These are phyloP conservation scores for Melanotaenia duboulayi DNA, from an alignment of 2,113 vertebrate species.

Conservation along the genomic window DNA sequence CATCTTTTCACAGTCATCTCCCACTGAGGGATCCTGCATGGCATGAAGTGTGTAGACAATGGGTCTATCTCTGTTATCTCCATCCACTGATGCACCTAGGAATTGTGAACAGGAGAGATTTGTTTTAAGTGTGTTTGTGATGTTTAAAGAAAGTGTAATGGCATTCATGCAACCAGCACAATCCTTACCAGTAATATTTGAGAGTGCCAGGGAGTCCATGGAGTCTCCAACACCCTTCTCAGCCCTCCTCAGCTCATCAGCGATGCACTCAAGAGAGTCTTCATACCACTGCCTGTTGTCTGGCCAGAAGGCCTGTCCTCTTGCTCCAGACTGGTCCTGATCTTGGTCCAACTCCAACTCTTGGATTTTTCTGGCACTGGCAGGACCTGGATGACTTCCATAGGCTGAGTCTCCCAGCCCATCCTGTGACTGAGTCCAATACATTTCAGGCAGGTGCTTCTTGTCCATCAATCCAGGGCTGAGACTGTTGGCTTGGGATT, in stretches of 20 bases:
- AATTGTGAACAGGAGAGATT: slow-evolving; percentile 1
- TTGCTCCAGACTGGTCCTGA: slow-evolving; percentile 71
- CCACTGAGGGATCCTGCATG: slow-evolving; percentile 82
- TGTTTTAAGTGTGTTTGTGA: neutral
- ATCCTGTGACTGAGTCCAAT: slow-evolving; percentile 96
- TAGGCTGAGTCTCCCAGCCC: slow-evolving; percentile 96
- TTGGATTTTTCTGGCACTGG: slow-evolving; percentile 93
- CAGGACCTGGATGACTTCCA: slow-evolving; percentile 94
- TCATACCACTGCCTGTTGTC: slow-evolving; percentile 90
- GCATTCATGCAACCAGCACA: neutral
- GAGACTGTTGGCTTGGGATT: slow-evolving; percentile 82
- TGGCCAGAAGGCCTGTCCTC: slow-evolving; percentile 80
- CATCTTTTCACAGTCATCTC: slow-evolving; percentile 93
- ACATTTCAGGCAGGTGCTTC: slow-evolving; percentile 93
- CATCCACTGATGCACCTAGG: slow-evolving; percentile 91
- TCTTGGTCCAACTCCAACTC: slow-evolving; percentile 91
- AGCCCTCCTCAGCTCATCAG: slow-evolving; percentile 89
- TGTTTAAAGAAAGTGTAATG: neutral
- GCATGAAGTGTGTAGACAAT: slow-evolving; percentile 85
- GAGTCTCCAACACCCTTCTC: slow-evolving; percentile 91
- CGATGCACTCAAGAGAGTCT: slow-evolving; percentile 91
- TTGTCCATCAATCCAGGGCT: slow-evolving; percentile 86
- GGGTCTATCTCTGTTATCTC: slow-evolving; percentile 86
- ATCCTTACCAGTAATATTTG: slow-evolving; percentile 93
- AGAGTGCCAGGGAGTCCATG: slow-evolving; percentile 94